Base-by-base conservation (phyloP, 2,888 invertebrate species). In the Holacanthella duospinosa region DNA sequence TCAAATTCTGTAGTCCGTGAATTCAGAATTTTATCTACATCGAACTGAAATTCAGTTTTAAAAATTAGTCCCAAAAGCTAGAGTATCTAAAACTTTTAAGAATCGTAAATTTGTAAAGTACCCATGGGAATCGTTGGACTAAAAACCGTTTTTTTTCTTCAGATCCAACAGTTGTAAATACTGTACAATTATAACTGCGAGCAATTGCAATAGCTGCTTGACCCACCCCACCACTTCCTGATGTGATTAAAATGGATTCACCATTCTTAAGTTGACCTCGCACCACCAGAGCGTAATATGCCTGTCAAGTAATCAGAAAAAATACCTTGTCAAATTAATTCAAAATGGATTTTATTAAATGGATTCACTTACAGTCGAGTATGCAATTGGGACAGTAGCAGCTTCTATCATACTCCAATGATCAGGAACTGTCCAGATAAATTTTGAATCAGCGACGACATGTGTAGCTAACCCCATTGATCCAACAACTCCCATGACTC, bases 1-100 rank as follows among this genome's bases (percentile, higher is more conserved):
- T 95, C 94, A 77, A 97, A 97, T 0, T 86, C 85, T 0, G 85
- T 82, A 75, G 93, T 87, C 73, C 92, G 84, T 9, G 94, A 91
- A 80, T 83, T 82, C 75, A 79, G 76, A 73, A 82, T 65, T 56
- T 81, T 77, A 19, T 80, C 79, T 12, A 76, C 67, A 58, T 75
- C 73, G n/a, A n/a, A n/a, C n/a, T n/a, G n/a, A 16, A 36, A 36
- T 36, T 36, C 36, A 36, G 36, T 36, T 36, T 36, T 6, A 36
- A 36, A 36, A 36, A 6, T 36, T 36, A 36, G 36, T 36, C 36
- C 36, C 36, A 6, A 36, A 36, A 36, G 16, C 36, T 36, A 16
- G 36, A n/a, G n/a, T n/a, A n/a, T n/a, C 36, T 16, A 36, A 16
- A 16, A 36, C 6, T 12, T 36, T 16, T 36, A 6, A 36, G 16